These are phyloP conservation scores for Ametastegia equiseti DNA, from an alignment of 2,888 invertebrate species.

Conservation along the genomic window DNA sequence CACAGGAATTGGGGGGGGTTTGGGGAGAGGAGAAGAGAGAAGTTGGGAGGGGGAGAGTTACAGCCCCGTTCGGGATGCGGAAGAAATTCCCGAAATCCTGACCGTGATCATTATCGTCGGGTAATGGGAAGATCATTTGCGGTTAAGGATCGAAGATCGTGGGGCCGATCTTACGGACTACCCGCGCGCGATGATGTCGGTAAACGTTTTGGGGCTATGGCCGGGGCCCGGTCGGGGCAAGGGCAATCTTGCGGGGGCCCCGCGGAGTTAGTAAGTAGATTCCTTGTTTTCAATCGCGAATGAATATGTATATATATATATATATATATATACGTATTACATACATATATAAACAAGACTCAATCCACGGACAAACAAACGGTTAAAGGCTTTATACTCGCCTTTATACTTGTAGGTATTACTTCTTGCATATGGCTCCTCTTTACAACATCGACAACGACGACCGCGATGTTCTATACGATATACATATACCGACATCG, in stretches of 20 bases:
- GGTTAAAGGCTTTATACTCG: conserved; percentile 5
- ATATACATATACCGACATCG: no score
- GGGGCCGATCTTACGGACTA: conserved; percentile 58
- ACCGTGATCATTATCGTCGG: conserved; percentile 61
- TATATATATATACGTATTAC: no score
- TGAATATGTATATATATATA: no score
- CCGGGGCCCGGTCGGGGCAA: no score
- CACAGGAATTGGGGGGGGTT: conserved; percentile 33
- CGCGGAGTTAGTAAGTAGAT: conserved; percentile 45
- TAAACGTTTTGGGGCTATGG: conserved; percentile 44
- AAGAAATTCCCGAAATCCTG: conserved; percentile 50
- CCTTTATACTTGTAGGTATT: no score
- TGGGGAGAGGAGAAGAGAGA: no score
- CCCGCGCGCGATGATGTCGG: conserved; percentile 6
- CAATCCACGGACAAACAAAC: conserved; percentile 46
- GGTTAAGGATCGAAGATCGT: conserved; percentile 62
- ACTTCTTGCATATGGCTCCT: not conserved
- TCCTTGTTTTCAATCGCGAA: conserved; percentile 44
- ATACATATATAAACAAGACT: no score
- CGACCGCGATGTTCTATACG: no score
- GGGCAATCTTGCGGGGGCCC: conserved; percentile 45
- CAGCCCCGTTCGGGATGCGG: conserved; percentile 47
- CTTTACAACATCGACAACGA: not conserved
- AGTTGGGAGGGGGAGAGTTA: not conserved
- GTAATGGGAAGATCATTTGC: conserved; percentile 67